phyloP scores from a whole-genome alignment of 2,797 vertebrate species.

The Clarias platycephalus region DNA sequence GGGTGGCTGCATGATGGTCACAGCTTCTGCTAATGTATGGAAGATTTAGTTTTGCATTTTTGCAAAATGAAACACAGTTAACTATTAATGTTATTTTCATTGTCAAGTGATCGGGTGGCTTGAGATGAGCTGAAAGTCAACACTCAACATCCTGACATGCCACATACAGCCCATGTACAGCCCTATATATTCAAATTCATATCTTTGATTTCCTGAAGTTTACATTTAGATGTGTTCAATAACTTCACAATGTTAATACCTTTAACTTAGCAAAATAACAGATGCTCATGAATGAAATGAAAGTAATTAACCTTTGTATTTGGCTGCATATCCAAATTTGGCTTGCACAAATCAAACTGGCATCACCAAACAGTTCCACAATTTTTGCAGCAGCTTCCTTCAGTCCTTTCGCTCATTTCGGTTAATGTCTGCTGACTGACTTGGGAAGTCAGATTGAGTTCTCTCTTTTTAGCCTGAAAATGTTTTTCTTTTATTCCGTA shows the following conservation, averaged over 20 bases:
- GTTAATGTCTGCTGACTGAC: not conserved
- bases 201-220: not conserved
- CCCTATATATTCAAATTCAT: no score
- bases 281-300: not conserved
- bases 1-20: slow-evolving; percentile 10
- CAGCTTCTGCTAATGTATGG: not conserved
- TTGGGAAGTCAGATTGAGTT: not conserved
- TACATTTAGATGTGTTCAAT: not conserved
- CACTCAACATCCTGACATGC: not conserved
- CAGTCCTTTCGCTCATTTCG: not conserved
- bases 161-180: not conserved
- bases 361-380: no score
- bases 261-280: not conserved
- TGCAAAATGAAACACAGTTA: not conserved
- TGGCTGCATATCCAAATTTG: no score
- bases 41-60: not conserved
- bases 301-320: not conserved
- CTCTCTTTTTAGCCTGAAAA: not conserved
- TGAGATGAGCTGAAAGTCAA: slow-evolving; percentile 22
- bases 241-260: no score
- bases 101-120: not conserved
- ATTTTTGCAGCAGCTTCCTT: not conserved
- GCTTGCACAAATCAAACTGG: no score
- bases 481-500: not conserved
- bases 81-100: not conserved